Base-by-base conservation (phyloP, 2,113 vertebrate genomes). In the Microtus oregoni region DNA sequence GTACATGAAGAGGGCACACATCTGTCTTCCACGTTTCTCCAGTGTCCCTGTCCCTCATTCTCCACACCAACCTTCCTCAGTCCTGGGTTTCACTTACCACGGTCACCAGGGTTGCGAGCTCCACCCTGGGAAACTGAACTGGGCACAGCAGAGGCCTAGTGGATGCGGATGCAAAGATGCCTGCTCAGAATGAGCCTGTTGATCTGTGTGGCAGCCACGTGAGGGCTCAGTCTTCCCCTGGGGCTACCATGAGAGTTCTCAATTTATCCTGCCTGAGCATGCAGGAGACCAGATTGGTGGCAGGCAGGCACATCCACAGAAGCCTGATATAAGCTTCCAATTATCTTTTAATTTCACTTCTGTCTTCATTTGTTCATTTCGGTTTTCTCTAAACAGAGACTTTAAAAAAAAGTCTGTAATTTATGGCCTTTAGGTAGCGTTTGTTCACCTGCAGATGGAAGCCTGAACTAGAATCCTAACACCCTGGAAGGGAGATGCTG, bases 271-370 rank as follows among this genome's bases (percentile, higher is more conserved):
- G 92, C 89, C 88, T 0, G 26, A 67, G 22, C 72, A 81, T 32
- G 0, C 73, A 26, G 77, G 35, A 90, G 55, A 81, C 79, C 94
- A 87, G 92, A 91, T 55, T 87, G 96, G 94, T 22, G 5, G 73
- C 35, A 0, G 4, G 24, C 86, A 55, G n/a, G 11, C 89, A 41
- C 89, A 38, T n/a, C 52, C 89, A 30, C 92, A 70, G 92, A 79
- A 32, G 85, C 91, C 89, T 63, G 3, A 94, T 91, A 83, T 52
- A 97, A 96, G 61, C 96, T 95, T 94, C 94, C 98, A 98, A 98
- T 97, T 97, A 97, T 95, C 98, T 98, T 97, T 95, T 97, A 96
- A 97, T 98, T 97, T 97, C n/a, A 2, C 77, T 97, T 90, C 96
- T 96, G 96, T 97, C 97, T 98, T 97, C 95, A 92, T 97, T 96